Percentiles rank a stretch among this genome's conserved stretches.
phyloP scores from a whole-genome alignment of 2,113 vertebrate species.

The Nibea albiflora region DNA sequence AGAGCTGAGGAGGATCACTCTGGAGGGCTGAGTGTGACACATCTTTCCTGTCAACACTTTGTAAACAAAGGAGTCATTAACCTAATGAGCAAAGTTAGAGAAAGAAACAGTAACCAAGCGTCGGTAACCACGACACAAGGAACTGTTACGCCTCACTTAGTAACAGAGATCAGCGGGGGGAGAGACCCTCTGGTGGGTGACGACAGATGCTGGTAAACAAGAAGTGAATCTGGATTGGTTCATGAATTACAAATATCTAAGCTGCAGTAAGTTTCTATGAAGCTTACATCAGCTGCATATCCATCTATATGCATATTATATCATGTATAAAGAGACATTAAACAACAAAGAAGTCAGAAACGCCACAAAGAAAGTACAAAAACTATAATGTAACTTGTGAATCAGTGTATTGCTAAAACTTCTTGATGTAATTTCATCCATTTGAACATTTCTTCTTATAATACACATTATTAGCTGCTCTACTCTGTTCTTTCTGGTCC shows the following conservation, averaged over 20 bases:
- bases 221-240: not conserved
- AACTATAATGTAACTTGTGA: too few relatives aligned
- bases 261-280: not conserved
- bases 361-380: too few relatives aligned
- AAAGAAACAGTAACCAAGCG: constrained; percentile 54
- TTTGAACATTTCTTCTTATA: too few relatives aligned
- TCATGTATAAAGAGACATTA: not conserved
- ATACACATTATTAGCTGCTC: too few relatives aligned
- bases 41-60: constrained; percentile 39
- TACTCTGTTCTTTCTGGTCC: too few relatives aligned
- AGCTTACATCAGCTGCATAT: not conserved
- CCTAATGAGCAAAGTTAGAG: constrained; percentile 69
- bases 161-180: constrained; percentile 41
- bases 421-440: too few relatives aligned
- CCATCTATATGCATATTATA: too few relatives aligned
- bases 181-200: not conserved
- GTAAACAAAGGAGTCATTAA: constrained; percentile 77
- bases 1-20: constrained; percentile 42
- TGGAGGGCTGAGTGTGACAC: constrained; percentile 39
- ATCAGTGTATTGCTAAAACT: too few relatives aligned
- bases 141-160: constrained; percentile 16
- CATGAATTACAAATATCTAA: not conserved
- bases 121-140: constrained; percentile 42
- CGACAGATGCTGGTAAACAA: not conserved
- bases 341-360: not conserved